Percentiles rank a stretch among this genome's conserved stretches.
These are phyloP conservation scores for Mormyrus lacerda DNA, from an alignment of 2,113 vertebrate genomes.

Conservation along the genomic window DNA sequence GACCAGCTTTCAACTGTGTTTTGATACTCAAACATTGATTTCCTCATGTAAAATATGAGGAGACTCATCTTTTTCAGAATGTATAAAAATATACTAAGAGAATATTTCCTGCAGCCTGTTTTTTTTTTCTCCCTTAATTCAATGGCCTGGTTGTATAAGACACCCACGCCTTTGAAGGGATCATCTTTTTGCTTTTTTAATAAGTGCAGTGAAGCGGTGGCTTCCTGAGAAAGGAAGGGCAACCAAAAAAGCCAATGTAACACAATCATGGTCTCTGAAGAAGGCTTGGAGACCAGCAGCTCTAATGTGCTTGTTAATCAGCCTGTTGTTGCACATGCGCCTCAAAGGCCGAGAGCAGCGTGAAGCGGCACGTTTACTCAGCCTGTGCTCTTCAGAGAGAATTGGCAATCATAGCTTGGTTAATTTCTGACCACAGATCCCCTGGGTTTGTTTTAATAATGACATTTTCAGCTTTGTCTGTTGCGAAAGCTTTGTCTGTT, in stretches of 20 bases:
- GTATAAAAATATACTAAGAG: not conserved
- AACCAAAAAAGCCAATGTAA: not conserved
- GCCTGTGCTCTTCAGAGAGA: not conserved
- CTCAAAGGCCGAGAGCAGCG: not conserved
- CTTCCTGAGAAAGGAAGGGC: not conserved
- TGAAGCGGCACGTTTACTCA: not conserved
- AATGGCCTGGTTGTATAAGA: not conserved
- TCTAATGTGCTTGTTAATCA: not conserved
- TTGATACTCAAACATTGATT: not conserved
- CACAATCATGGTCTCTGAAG: not conserved
- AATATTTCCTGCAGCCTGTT: not conserved
- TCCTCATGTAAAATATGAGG: not conserved
- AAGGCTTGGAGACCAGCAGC: not conserved
- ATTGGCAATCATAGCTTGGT: not conserved
- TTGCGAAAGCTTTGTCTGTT: not conserved
- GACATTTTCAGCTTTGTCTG: not conserved
- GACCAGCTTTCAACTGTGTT: not conserved
- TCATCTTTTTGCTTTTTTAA: not conserved
- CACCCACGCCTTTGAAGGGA: conserved; percentile 2
- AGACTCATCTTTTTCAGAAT: not conserved
- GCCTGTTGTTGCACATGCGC: not conserved
- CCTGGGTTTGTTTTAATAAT: conserved; percentile 2
- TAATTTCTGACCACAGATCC: not conserved
- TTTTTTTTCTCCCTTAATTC: not conserved
- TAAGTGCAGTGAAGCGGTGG: not conserved